Percentiles rank a stretch among this genome's conserved stretches.
Conservation (phyloP, 2,888 invertebrate species). For the Agrenia bidenticulata region DNA sequence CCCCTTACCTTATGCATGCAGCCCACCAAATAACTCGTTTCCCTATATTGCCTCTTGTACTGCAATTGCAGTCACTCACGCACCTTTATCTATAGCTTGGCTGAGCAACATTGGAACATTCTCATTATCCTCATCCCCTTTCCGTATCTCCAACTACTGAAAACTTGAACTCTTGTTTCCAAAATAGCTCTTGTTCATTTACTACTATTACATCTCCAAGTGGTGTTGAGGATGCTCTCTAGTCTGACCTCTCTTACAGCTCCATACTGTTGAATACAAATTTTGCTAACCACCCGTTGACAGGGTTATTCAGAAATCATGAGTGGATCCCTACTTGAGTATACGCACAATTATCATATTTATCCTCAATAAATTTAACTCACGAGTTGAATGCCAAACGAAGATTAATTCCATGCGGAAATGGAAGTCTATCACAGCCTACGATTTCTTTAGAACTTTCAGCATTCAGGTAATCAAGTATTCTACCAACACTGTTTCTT, state of each 20-base stretch:
- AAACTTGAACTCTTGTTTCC: background rate
- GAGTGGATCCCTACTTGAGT: background rate
- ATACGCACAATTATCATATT: background rate
- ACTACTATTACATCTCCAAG: background rate
- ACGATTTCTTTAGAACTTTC: background rate
- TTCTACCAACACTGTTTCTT: too few relatives aligned
- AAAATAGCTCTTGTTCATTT: conserved; percentile 3
- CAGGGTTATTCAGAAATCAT: conserved; percentile 10
- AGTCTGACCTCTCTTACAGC: background rate
- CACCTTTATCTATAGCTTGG: too few relatives aligned
- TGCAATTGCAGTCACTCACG: too few relatives aligned
- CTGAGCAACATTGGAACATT: too few relatives aligned
- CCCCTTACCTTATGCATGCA: too few relatives aligned
- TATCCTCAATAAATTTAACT: background rate
- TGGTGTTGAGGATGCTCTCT: background rate
- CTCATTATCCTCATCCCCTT: background rate
- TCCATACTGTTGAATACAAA: background rate
- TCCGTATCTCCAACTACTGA: conserved; percentile 4
- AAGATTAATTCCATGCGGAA: conserved; percentile 10
- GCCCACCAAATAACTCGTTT: too few relatives aligned
- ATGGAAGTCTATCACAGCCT: background rate
- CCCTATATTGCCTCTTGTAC: too few relatives aligned
- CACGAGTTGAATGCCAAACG: background rate
- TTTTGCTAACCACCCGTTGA: conserved; percentile 14
- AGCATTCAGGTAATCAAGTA: background rate